Evolutionary conservation across 1,140 invertebrate genomes (phyloP), one percentile per base, ranked within the genome.

Genomic region (Diploscapter pachys): DNA sequence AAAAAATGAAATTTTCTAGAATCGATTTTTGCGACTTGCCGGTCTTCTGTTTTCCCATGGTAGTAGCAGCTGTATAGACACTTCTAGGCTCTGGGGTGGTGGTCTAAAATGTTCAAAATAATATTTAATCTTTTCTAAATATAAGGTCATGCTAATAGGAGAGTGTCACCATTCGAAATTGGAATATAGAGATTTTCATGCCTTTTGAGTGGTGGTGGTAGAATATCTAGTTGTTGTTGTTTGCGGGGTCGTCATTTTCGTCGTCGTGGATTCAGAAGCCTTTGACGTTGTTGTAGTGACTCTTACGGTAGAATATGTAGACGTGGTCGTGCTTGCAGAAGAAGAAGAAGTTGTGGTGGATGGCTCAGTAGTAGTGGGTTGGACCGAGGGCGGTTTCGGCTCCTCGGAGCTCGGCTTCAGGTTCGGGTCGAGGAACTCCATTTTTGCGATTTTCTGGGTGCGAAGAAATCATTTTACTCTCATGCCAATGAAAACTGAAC

Each of bases 61-160:
- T 48, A 6, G 75, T 59, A 3, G 54, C 63, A 11, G 81, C 76
- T 48, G 73, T 59, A 52, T 74, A 72, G 3, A 81, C 31, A 31
- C 31, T 31, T 31, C 31, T 73, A 56, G 61, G 48, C 5, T 63
- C 70, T 11, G n/a, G 54, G 48, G 69, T 55, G 31, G 68, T 70
- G 56, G 56, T 61, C 68, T 70, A 59, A 70, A 9, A 51, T 61
- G 63, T 49, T 76, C 48, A n/a, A 55, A 31, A 31, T 31, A 0
- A 31, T 31, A 31, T 31, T 31, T 31, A 31, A 31, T 31, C 31
- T 31, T 31, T 31, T 31, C 31, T 31, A 31, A 31, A 31, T 31
- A 31, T 31, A 31, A 31, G 31, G 0, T 31, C 31, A 31, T 31
- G 31, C 31, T 31, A 31, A 31, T 31, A 31, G 31, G 31, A 31